Conservation (phyloP, 2,113 vertebrate genomes). For the Plectropomus leopardus region DNA sequence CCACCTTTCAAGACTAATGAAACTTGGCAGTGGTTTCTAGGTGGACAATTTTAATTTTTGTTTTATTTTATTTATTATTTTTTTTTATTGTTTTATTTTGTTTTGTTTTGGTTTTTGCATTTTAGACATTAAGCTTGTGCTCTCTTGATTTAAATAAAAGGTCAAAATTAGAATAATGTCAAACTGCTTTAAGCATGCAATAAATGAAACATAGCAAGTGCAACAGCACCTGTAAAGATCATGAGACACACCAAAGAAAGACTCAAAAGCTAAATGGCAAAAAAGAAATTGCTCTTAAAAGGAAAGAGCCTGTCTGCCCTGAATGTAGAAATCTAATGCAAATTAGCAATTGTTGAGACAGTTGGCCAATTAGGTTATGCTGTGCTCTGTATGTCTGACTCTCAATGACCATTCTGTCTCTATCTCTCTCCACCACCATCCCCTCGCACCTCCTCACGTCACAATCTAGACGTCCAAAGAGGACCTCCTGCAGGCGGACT, state of each 20-base stretch:
- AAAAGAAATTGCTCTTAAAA: background rate
- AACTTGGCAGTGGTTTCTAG: background rate
- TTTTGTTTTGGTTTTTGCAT: too few relatives aligned
- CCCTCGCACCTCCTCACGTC: slow-evolving; percentile 17
- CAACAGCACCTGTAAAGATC: background rate
- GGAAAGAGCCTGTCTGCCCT: background rate
- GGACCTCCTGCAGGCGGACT: slow-evolving; percentile 97
- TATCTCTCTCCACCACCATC: background rate
- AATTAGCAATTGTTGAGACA: background rate
- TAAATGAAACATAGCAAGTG: background rate
- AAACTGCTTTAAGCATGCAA: background rate
- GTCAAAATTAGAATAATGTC: background rate
- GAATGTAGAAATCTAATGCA: background rate
- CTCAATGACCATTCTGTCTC: background rate
- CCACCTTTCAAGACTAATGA: background rate
- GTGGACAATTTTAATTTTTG: background rate
- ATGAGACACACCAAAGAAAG: background rate
- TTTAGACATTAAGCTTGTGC: background rate
- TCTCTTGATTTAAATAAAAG: background rate
- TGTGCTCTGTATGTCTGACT: background rate
- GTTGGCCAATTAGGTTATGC: background rate
- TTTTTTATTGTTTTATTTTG: too few relatives aligned
- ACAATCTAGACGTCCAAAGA: slow-evolving; percentile 95
- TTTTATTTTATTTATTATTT: too few relatives aligned
- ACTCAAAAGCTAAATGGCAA: background rate